Conservation (phyloP, 1,140 invertebrate genomes). For the Hormaphis cornu region DNA sequence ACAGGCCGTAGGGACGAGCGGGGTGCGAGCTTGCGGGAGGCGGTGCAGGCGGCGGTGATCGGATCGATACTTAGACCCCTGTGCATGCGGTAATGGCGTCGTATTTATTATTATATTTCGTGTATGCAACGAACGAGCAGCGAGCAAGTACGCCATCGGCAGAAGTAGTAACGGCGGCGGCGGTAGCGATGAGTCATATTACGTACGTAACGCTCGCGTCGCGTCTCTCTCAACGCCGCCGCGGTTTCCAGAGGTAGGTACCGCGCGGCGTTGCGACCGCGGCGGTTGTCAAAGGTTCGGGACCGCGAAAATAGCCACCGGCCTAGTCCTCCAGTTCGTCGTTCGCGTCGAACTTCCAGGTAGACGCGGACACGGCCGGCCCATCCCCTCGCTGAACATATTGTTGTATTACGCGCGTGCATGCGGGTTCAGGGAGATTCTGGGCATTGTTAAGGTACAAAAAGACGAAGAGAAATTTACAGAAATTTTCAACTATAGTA, state of each 20-base stretch:
- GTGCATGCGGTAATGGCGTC: slow-evolving; percentile 18
- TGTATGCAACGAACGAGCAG: too few species aligned
- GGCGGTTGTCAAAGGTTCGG: slow-evolving; percentile 31
- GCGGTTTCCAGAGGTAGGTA: neutral
- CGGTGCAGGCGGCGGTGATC: neutral
- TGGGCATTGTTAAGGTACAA: too few species aligned
- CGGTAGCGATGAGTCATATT: slow-evolving; percentile 7
- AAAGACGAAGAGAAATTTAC: too few species aligned
- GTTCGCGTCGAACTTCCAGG: too few species aligned
- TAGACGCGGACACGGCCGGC: too few species aligned
- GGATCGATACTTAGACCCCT: slow-evolving; percentile 11
- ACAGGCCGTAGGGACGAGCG: neutral
- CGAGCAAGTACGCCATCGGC: neutral
- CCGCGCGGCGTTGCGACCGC: neutral
- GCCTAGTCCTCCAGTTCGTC: neutral
- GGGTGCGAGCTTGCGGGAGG: neutral
- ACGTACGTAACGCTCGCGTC: neutral
- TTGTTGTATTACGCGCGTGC: too few species aligned
- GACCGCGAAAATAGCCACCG: neutral
- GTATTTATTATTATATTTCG: too few species aligned
- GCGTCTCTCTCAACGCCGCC: neutral
- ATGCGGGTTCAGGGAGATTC: too few species aligned
- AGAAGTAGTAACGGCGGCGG: slow-evolving; percentile 1
- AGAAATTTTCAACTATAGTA: too few species aligned
- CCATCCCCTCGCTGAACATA: too few species aligned